Evolutionary conservation across 2,888 invertebrate genomes (phyloP).

Genomic region (Alentia gelatinosa): DNA sequence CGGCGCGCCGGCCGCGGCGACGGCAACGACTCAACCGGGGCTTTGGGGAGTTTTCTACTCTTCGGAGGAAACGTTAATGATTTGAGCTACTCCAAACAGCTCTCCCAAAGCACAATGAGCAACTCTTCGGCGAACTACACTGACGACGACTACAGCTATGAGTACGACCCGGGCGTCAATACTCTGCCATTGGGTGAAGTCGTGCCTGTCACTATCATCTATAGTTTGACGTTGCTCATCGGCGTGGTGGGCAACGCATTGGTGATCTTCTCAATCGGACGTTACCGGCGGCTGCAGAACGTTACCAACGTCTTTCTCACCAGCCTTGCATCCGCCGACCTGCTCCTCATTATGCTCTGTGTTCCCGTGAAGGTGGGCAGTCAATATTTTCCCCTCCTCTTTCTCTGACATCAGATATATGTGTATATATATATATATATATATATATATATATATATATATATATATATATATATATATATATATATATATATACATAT

Average conservation of each 20-base stretch:
- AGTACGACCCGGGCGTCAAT: conserved; percentile 81
- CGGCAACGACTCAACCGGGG: neutral
- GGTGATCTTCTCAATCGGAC: conserved; percentile 83
- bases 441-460: conserved; percentile 46
- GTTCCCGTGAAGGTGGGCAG: conserved; percentile 86
- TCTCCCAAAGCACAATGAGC: neutral
- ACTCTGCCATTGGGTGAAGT: conserved; percentile 82
- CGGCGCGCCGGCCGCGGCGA: neutral
- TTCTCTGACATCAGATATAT: conserved; percentile 53
- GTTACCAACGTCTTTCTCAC: conserved; percentile 86
- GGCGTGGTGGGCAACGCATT: conserved; percentile 84
- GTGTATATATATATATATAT: conserved; percentile 46
- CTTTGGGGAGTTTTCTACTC: neutral
- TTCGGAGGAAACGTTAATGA: neutral
- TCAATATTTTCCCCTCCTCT: neutral
- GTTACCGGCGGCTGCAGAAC: conserved; percentile 84
- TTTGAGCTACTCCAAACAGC: neutral
- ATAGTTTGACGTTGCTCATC: conserved; percentile 84
- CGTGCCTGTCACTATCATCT: conserved; percentile 83
- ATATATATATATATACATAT: too few relatives aligned
- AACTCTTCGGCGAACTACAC: neutral
- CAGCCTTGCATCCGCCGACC: conserved; percentile 86
- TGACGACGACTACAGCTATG: conserved; percentile 65
- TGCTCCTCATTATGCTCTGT: conserved; percentile 86
- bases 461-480: conserved; percentile 46